These are phyloP conservation scores for Polietes domitor DNA, from an alignment of 2,888 invertebrate species.

Conservation along the genomic window DNA sequence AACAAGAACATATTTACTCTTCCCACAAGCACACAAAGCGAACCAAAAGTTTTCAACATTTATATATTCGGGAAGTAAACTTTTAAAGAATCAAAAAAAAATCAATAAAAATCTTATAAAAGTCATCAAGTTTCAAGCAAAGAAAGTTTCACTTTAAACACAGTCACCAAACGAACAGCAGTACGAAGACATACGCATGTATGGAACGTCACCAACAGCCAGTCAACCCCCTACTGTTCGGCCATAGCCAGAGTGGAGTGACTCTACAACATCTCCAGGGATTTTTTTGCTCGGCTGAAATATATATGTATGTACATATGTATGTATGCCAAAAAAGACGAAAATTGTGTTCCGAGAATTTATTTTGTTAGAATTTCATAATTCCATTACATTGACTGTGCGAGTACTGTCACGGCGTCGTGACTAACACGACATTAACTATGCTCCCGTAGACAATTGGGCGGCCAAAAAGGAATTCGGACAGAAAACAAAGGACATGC, in stretches of 20 bases:
- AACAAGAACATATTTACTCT: background rate
- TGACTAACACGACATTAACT: slow-evolving; percentile 14
- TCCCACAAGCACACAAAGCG: background rate
- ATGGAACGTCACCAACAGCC: background rate
- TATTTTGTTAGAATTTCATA: slow-evolving; percentile 20
- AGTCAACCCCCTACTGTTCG: background rate
- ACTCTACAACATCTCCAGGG: background rate
- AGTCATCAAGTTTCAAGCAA: slow-evolving; percentile 10
- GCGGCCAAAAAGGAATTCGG: slow-evolving; percentile 21
- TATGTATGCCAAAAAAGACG: background rate
- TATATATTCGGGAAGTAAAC: background rate
- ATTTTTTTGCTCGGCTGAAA: background rate
- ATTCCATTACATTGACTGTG: background rate
- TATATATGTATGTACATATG: no score
- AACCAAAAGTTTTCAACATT: background rate
- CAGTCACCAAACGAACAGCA: background rate
- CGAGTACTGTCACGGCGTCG: background rate
- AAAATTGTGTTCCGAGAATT: background rate
- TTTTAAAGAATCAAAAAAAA: background rate
- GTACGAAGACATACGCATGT: background rate
- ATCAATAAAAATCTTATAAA: slow-evolving; percentile 29
- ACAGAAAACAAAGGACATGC: slow-evolving; percentile 7
- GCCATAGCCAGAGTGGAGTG: background rate
- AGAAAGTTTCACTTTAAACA: slow-evolving; percentile 19
- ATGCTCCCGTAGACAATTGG: slow-evolving; percentile 8